Evolutionary conservation across 2,113 vertebrate species (phyloP).

Genomic region (Macrotis lagotis): DNA sequence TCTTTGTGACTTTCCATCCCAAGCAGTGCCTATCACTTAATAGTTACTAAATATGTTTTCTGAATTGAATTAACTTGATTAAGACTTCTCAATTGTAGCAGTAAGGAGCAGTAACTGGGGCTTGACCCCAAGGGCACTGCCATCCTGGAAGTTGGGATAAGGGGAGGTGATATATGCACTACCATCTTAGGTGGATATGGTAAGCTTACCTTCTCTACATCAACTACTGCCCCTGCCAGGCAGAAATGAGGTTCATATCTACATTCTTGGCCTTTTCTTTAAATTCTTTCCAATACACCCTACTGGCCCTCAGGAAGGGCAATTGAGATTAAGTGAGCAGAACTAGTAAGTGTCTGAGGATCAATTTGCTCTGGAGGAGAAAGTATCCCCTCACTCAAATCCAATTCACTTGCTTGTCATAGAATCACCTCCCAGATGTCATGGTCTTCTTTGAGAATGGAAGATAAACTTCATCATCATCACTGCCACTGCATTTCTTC

Average conservation of each 20-base stretch:
- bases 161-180: neutral
- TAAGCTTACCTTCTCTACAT: neutral
- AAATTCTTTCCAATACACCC: too few species aligned
- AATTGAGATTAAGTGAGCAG: too few species aligned
- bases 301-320: too few species aligned
- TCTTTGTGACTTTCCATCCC: neutral
- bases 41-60: neutral
- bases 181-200: neutral
- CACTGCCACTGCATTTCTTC: neutral
- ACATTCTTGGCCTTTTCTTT: too few species aligned
- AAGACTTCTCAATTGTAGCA: neutral
- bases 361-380: too few species aligned
- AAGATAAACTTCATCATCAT: too few species aligned
- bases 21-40: neutral
- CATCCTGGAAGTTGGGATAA: neutral
- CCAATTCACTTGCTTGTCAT: too few species aligned
- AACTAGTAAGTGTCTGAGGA: too few species aligned
- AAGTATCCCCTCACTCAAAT: too few species aligned
- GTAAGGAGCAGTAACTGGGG: neutral
- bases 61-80: neutral
- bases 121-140: neutral
- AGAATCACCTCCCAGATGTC: too few species aligned
- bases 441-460: too few species aligned
- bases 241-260: too few species aligned
- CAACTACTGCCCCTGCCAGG: neutral